Evolutionary conservation across 2,797 vertebrate species (phyloP), one percentile per base, ranked within the genome.

Genomic region (Lerista edwardsae): DNA sequence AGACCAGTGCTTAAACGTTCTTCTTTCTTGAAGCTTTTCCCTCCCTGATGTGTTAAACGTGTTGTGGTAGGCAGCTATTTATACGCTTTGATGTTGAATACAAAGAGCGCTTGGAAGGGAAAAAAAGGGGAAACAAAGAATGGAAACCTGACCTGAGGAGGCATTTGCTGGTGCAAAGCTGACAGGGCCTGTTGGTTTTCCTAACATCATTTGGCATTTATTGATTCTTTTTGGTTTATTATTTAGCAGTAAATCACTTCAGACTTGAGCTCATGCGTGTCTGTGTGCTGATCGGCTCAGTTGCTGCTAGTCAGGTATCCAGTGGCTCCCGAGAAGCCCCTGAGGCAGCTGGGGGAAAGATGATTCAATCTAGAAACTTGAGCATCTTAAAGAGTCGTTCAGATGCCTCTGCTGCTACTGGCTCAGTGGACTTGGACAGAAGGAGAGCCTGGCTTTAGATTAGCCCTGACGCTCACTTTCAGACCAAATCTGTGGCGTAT

Each of bases 131-230:
- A 36, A 61, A 59, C 59, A 68, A 82, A 64, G 6, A 23, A 1
- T n/a, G 25, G 11, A 57, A 59, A 55, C n/a, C 67, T 25, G 36
- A 74, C 79, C 41, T 7, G 2, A 61, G 8, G 7, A 11, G 3
- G 14, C 57, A 29, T 65, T n/a, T 1, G 0, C 0, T 31, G 14
- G 4, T 0, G 0, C 29, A 7, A 39, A 4, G 4, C 0, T 77
- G 3, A 1, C 17, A 67, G 81, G 68, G n/a, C 23, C 0, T 34
- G 11, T 64, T 79, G 39, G 44, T 27, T 83, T 81, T 78, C 73
- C 27, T 62, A 55, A 2, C 6, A 31, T 59, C 0, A 0, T 78
- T 72, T 80, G 75, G 15, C 65, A 17, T 51, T 71, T 80, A 0
- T 21, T 1, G 6, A 6, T 84, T 86, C 41, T 0, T 55, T 87